Evolutionary conservation across 2,113 vertebrate genomes (phyloP).

Genomic region (Ahaetulla prasina): DNA sequence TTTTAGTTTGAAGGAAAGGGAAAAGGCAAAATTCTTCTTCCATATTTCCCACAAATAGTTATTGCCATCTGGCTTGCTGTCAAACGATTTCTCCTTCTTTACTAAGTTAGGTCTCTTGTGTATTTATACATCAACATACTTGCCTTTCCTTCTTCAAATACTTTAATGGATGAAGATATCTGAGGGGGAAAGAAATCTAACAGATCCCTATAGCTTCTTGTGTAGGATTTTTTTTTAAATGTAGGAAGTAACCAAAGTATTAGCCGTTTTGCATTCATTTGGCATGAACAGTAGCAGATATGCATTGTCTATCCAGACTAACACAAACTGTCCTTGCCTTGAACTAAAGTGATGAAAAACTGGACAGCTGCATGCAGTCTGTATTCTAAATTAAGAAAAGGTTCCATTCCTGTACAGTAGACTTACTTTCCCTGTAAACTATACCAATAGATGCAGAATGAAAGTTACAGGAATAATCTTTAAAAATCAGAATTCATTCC

Average conservation of each 20-base stretch:
- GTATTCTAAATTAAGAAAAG: constrained; percentile 9
- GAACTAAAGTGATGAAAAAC: neutral
- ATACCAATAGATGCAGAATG: neutral
- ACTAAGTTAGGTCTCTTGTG: constrained; percentile 3
- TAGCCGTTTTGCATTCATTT: neutral
- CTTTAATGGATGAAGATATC: neutral
- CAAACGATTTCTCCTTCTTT: constrained; percentile 27
- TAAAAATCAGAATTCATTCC: neutral
- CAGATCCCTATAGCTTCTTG: neutral
- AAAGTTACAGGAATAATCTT: neutral
- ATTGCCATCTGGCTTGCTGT: constrained; percentile 24
- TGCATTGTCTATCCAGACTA: neutral
- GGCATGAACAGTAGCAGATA: neutral
- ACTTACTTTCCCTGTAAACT: neutral
- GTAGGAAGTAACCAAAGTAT: neutral
- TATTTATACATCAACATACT: neutral
- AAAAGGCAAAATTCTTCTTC: constrained; percentile 27
- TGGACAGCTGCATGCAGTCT: neutral
- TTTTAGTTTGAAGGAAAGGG: constrained; percentile 30
- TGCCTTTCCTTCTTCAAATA: constrained; percentile 13
- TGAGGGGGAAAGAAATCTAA: neutral
- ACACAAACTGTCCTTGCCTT: neutral
- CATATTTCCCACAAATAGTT: constrained; percentile 53
- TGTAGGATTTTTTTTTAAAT: neutral
- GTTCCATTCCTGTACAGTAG: neutral